Evolutionary conservation across 2,888 invertebrate genomes (phyloP).

Genomic region (Venustoraphidia nigricollis): DNA sequence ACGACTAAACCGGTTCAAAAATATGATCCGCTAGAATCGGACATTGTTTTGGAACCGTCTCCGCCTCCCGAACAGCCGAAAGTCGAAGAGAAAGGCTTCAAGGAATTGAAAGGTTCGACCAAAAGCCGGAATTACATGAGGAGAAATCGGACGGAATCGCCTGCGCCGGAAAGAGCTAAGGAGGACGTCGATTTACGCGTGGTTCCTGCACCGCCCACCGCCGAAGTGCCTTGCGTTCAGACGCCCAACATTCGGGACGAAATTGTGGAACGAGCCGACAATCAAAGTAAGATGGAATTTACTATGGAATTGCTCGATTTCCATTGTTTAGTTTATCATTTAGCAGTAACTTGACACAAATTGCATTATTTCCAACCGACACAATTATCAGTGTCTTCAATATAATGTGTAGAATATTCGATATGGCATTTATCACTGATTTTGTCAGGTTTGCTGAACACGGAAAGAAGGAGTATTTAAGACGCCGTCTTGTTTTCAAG

Average conservation of each 20-base stretch:
- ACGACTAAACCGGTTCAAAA: no score
- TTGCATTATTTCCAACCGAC: no score
- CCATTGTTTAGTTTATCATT: neutral
- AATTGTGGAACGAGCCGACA: constrained; percentile 15
- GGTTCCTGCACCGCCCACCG: constrained; percentile 20
- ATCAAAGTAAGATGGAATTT: constrained; percentile 35
- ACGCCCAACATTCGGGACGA: neutral
- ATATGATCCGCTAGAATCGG: no score
- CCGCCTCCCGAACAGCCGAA: constrained; percentile 23
- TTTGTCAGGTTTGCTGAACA: no score
- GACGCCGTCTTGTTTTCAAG: no score
- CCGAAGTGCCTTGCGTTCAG: constrained; percentile 24
- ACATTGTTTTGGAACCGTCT: constrained; percentile 7
- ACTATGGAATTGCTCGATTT: constrained; percentile 3
- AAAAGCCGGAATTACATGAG: constrained; percentile 50
- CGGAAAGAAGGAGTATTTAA: no score
- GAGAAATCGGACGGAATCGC: constrained; percentile 42
- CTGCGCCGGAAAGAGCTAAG: constrained; percentile 23
- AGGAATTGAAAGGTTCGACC: constrained; percentile 38
- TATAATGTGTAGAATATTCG: no score
- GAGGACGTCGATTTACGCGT: constrained; percentile 27
- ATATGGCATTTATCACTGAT: no score
- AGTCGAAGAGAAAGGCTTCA: constrained; percentile 23
- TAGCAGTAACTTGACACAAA: no score
- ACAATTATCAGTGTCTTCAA: no score